Base-by-base conservation (phyloP, 1,140 invertebrate species). In the Calycopis cecrops region DNA sequence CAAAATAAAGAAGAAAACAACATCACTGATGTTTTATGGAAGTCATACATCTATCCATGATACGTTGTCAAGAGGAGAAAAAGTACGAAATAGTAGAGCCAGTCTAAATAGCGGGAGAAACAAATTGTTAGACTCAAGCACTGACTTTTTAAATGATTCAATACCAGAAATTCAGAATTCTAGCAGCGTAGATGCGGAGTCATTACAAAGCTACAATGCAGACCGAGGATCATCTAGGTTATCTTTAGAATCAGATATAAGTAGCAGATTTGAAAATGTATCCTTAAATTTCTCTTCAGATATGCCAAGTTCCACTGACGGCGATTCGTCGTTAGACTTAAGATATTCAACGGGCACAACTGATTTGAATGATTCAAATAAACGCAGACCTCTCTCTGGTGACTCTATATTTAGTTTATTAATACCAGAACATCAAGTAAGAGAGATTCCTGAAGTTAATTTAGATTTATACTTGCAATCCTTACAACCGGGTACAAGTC, bases 341-440 rank as follows among this genome's bases (percentile, higher is more conserved):
- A 79, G 90, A 17, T 88, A 89, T 64, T 57, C 79, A 18, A 63
- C 55, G 55, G 63, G 85, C 73, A 38, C 73, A 71, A 17, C 28
- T 4, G 90, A 92, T 57, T 84, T 92, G 38, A 91, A 92, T 73
- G 88, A 90, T n/a, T 89, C 91, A 60, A 68, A 92, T 8, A 94
- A 93, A 62, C 86, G 93, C 40, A 84, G 93, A 60, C 93, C 93
- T 0, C 88, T 95, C 0, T 94, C 93, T 10, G 92, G 92, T 64
- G 90, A 92, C 63, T 90, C 90, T 0, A 81, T 89, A 67, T 90
- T 90, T 56, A 91, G 93, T 65, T 86, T 93, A n/a, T 90, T 91
- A 59, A 90, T 90, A 4, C 71, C 91, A 9, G 90, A 90, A 9
- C 65, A 79, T 7, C 81, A 85, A 38, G 89, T 89, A 49, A 85